phyloP scores from a whole-genome alignment of 1,140 invertebrate genomes.

The Globodera ellingtonae region DNA sequence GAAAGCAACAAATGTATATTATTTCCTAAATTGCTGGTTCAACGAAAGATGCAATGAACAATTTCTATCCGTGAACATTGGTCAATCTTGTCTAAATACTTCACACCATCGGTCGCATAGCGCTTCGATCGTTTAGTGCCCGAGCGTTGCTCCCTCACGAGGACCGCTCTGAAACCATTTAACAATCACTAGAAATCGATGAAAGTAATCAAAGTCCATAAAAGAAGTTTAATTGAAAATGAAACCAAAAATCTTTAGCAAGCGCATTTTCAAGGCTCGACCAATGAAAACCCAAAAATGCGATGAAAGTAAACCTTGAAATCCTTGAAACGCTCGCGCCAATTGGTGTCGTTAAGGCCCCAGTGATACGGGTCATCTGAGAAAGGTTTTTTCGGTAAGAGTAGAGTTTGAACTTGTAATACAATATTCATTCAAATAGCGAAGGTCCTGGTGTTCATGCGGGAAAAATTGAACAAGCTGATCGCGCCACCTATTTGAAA shows the following conservation, averaged over 20 bases:
- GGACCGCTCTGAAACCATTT: background rate
- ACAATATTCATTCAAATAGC: slow-evolving; percentile 56
- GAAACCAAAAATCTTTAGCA: no score
- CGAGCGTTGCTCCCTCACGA: background rate
- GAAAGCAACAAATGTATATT: no score
- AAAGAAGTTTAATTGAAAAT: no score
- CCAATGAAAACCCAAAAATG: no score
- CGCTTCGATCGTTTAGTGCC: background rate
- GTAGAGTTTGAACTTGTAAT: background rate
- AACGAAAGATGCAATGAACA: no score
- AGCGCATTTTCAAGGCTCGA: no score
- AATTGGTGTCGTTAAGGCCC: slow-evolving; percentile 51
- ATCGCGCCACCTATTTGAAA: slow-evolving; percentile 35
- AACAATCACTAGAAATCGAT: no score
- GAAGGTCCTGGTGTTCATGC: slow-evolving; percentile 54
- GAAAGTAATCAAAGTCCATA: no score
- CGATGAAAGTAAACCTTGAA: slow-evolving; percentile 46
- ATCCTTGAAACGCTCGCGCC: slow-evolving; percentile 55
- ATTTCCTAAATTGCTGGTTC: no score
- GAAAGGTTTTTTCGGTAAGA: slow-evolving; percentile 6
- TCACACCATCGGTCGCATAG: background rate
- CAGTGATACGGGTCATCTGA: slow-evolving; percentile 53
- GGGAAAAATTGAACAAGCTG: slow-evolving; percentile 60
- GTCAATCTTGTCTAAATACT: no score
- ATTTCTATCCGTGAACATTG: no score